Conservation (phyloP, 2,797 vertebrate species). For the Cossypha polioptera region DNA sequence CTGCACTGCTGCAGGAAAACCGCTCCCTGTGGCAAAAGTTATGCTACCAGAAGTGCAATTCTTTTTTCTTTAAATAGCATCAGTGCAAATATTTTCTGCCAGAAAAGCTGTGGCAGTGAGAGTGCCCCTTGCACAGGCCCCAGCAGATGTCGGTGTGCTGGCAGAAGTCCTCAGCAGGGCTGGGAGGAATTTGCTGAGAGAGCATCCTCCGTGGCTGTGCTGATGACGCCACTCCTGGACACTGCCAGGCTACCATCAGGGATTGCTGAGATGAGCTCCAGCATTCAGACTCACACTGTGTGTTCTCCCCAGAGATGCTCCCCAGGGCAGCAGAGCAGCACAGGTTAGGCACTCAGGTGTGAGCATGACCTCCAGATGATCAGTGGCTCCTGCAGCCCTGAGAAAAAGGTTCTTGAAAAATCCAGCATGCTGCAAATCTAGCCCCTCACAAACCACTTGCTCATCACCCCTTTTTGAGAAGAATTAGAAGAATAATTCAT, state of each 20-base stretch:
- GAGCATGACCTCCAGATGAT: background rate
- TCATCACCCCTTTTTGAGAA: background rate
- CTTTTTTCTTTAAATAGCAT: constrained; percentile 10
- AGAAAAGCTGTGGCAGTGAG: background rate
- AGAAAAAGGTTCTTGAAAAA: background rate
- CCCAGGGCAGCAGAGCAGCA: background rate
- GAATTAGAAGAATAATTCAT: background rate
- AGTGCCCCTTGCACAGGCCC: background rate
- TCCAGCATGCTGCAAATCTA: background rate
- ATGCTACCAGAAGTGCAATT: background rate
- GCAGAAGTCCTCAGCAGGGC: background rate
- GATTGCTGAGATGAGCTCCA: background rate
- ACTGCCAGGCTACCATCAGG: accelerated
- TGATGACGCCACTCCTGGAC: background rate
- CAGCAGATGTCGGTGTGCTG: background rate
- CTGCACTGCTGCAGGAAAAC: constrained; percentile 18
- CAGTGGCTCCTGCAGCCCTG: background rate
- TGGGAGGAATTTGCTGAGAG: constrained; percentile 51
- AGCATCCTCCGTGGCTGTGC: background rate
- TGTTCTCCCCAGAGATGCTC: background rate
- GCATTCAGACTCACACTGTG: background rate
- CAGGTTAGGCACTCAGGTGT: background rate
- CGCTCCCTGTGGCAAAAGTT: background rate
- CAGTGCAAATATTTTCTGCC: background rate
- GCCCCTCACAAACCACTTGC: background rate